These are phyloP conservation scores for Myrmecobius fasciatus DNA, from an alignment of 2,113 vertebrate species.

Conservation along the genomic window DNA sequence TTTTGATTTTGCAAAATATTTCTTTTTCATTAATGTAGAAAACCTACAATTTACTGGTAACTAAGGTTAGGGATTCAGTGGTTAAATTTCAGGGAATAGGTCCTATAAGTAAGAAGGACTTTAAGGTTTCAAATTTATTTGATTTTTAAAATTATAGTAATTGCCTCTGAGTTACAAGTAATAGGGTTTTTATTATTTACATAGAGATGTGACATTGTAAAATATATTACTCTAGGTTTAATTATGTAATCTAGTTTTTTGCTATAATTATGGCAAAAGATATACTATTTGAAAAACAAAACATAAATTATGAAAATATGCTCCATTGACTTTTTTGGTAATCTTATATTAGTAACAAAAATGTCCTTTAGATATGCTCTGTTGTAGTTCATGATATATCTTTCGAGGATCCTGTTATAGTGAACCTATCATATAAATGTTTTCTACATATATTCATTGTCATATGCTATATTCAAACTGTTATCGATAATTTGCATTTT, in stretches of 20 bases:
- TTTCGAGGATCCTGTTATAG: not conserved
- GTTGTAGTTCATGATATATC: not conserved
- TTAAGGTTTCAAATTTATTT: not conserved
- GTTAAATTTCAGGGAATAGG: not conserved
- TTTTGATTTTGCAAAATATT: constrained; percentile 31
- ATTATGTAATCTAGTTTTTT: not conserved
- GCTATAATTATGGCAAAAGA: not conserved
- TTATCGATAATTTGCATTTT: not conserved
- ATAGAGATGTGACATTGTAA: not conserved
- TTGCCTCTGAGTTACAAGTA: not conserved
- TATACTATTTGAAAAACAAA: not conserved
- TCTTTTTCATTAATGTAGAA: constrained; percentile 37
- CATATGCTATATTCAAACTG: constrained; percentile 17
- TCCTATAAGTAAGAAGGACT: not conserved
- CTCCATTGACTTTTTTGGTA: not conserved
- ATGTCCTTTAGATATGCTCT: not conserved
- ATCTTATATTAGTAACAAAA: not conserved
- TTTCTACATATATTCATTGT: not conserved
- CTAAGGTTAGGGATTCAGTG: not conserved
- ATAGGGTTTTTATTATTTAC: not conserved
- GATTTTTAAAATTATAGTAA: not conserved
- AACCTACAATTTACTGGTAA: not conserved
- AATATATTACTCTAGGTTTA: not conserved
- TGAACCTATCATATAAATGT: not conserved
- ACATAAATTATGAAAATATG: not conserved